Conservation (phyloP, 2,888 invertebrate species). For the Kuschelorhynchus macadamiae region DNA sequence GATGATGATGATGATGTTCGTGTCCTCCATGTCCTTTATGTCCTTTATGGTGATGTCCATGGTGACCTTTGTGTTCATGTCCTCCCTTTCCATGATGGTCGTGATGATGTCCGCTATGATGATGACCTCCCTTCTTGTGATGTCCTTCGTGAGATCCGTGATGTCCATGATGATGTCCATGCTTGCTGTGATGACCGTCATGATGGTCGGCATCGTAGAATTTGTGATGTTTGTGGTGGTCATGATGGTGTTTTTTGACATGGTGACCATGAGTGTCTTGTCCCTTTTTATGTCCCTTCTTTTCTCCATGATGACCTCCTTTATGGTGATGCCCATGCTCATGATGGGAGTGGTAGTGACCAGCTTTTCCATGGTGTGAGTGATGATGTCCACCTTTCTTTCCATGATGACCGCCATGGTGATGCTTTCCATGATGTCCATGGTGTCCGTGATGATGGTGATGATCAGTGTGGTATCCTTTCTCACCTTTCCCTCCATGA, state of each 20-base stretch:
- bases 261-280: constrained; percentile 86
- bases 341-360: constrained; percentile 82
- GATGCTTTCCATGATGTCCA: constrained; percentile 82
- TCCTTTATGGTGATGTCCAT: constrained; percentile 85
- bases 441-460: constrained; percentile 82
- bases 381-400: constrained; percentile 86
- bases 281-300: constrained; percentile 87
- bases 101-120: constrained; percentile 83
- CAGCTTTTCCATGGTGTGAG: constrained; percentile 82
- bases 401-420: constrained; percentile 81
- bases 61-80: constrained; percentile 85
- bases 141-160: constrained; percentile 83
- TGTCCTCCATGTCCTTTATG: constrained; percentile 85
- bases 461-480: constrained; percentile 72
- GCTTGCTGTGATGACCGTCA: constrained; percentile 86
- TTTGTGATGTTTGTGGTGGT: constrained; percentile 89
- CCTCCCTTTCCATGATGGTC: constrained; percentile 87
- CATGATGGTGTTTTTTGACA: constrained; percentile 89
- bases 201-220: constrained; percentile 91
- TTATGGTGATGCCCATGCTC: constrained; percentile 84
- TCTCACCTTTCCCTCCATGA: constrained; percentile 82
- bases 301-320: constrained; percentile 83
- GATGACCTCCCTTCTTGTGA: constrained; percentile 85
- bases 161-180: constrained; percentile 85
- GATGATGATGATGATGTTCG: constrained; percentile 81